Evolutionary conservation across 2,888 invertebrate species (phyloP).

Genomic region (Strigamia transsilvanica): DNA sequence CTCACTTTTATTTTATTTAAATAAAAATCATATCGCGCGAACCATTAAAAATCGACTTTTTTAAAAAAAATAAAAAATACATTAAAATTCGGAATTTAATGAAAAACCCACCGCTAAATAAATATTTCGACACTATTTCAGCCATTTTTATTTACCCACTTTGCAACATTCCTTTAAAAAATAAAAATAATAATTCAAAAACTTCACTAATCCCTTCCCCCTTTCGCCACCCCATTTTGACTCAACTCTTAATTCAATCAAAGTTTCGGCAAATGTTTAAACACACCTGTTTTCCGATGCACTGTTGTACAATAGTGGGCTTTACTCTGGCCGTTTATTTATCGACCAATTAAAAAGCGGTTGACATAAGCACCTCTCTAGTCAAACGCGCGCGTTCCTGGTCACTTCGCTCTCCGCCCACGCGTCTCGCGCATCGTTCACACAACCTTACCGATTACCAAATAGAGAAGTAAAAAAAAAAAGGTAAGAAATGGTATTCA

Average conservation of each 20-base stretch:
- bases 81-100: too few relatives aligned
- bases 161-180: too few relatives aligned
- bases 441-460: slow-evolving; percentile 29
- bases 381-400: slow-evolving; percentile 47
- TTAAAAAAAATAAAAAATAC: too few relatives aligned
- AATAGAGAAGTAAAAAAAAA: slow-evolving; percentile 12
- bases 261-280: slow-evolving; percentile 1
- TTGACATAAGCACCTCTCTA: slow-evolving; percentile 49
- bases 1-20: too few relatives aligned
- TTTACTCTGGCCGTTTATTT: slow-evolving; percentile 43
- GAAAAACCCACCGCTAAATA: background rate
- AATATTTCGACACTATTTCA: background rate
- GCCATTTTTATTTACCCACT: too few relatives aligned
- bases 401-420: slow-evolving; percentile 49
- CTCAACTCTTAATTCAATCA: background rate
- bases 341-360: slow-evolving; percentile 49
- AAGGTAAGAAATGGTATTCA: slow-evolving; percentile 32
- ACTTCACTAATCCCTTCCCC: background rate
- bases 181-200: too few relatives aligned
- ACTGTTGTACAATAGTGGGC: slow-evolving; percentile 40
- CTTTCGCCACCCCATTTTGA: background rate
- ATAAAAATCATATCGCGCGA: too few relatives aligned
- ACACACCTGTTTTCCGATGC: slow-evolving; percentile 27
- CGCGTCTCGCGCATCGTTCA: slow-evolving; percentile 48
- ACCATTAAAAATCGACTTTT: too few relatives aligned